Percentiles rank a stretch among this genome's conserved stretches.
Conservation (phyloP, 2,113 vertebrate species). For the Nothobranchius furzeri region DNA sequence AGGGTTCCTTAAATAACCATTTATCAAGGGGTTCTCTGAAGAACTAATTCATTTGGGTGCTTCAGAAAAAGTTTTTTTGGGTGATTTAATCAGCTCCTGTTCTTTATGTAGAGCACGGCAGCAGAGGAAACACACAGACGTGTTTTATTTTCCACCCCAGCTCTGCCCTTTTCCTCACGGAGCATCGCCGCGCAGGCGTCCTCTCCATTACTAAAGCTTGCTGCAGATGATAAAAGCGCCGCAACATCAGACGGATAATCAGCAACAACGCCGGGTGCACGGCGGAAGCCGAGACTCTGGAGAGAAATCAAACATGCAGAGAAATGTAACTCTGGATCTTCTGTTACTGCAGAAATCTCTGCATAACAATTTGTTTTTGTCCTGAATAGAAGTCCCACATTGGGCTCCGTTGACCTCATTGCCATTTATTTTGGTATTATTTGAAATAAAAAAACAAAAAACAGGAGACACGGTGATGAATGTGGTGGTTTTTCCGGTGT, state of each 20-base stretch:
- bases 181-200: constrained; percentile 12
- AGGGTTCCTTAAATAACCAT: too few species aligned
- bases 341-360: neutral
- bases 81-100: too few species aligned
- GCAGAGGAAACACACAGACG: constrained; percentile 9
- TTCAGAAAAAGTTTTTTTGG: too few species aligned
- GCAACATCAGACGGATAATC: constrained; percentile 37
- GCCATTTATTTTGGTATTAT: constrained; percentile 41
- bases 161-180: constrained; percentile 7
- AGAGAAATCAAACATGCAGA: constrained; percentile 9
- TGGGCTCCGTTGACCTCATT: constrained; percentile 33
- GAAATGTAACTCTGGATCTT: constrained; percentile 12
- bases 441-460: constrained; percentile 29
- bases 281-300: constrained; percentile 13
- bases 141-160: neutral
- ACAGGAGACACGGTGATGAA: constrained; percentile 34
- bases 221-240: constrained; percentile 38
- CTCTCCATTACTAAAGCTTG: constrained; percentile 39
- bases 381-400: constrained; percentile 2
- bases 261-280: constrained; percentile 25
- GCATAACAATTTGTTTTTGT: neutral
- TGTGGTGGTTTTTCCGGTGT: constrained; percentile 27
- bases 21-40: too few species aligned
- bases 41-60: too few species aligned
- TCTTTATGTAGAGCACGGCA: constrained; percentile 24